phyloP scores from a whole-genome alignment of 2,888 invertebrate genomes.

The Erebia palarica region DNA sequence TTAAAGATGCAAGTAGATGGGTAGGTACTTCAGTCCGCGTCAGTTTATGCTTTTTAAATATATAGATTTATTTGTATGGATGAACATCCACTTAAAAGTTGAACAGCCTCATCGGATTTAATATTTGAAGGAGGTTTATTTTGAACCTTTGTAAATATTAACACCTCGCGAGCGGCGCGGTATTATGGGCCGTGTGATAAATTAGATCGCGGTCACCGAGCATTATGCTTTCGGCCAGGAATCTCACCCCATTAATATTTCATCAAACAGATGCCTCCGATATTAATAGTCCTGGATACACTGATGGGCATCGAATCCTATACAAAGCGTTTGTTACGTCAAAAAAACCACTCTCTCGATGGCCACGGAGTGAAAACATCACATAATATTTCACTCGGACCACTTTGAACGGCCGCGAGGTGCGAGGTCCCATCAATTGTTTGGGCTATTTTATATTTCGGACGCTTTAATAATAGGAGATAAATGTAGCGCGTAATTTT shows the following conservation, averaged over 20 bases:
- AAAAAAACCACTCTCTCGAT: constrained; percentile 56
- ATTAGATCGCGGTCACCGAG: constrained; percentile 53
- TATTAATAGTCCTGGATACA: constrained; percentile 54
- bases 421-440: constrained; percentile 10
- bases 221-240: constrained; percentile 55
- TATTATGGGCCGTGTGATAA: constrained; percentile 56
- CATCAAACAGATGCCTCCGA: constrained; percentile 65
- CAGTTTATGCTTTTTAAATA: too few species aligned
- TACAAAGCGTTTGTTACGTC: constrained; percentile 42
- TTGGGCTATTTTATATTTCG: neutral
- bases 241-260: constrained; percentile 72
- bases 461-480: constrained; percentile 12
- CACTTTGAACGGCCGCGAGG: constrained; percentile 35
- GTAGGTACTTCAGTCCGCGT: too few species aligned
- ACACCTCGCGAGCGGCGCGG: constrained; percentile 55
- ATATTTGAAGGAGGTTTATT: constrained; percentile 25
- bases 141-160: constrained; percentile 60
- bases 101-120: constrained; percentile 27
- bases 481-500: constrained; percentile 29
- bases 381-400: constrained; percentile 46
- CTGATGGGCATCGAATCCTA: constrained; percentile 38
- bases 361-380: constrained; percentile 51
- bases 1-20: too few species aligned
- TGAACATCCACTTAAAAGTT: neutral
- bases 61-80: neutral